phyloP scores from a whole-genome alignment of 1,140 invertebrate species.

The Myzus persicae region DNA sequence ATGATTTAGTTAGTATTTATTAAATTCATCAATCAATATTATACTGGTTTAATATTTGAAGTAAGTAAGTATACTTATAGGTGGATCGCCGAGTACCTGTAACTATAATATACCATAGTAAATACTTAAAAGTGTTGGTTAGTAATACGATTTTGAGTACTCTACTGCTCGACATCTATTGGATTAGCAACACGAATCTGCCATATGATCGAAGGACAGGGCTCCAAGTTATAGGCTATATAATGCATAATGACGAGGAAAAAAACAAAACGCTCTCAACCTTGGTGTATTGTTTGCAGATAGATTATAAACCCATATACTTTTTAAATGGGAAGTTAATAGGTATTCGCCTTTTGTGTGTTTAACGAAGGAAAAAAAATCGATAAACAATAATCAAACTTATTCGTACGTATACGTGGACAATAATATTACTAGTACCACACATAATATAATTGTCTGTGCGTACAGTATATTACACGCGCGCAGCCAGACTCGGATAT shows the following conservation, averaged over 20 bases:
- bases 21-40: not conserved
- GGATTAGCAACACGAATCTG: not conserved
- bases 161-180: not conserved
- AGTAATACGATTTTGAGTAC: not conserved
- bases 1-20: not conserved
- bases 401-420: not conserved
- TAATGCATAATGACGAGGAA: constrained; percentile 26
- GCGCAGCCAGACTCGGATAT: not conserved
- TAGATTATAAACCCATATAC: not conserved
- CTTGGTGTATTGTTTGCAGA: constrained; percentile 12
- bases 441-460: not conserved
- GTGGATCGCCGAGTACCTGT: not conserved
- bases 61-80: not conserved
- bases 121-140: not conserved
- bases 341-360: not conserved
- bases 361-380: not conserved
- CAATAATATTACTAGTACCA: not conserved
- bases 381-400: constrained; percentile 21
- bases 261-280: constrained; percentile 15
- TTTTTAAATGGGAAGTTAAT: not conserved
- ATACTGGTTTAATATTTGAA: not conserved
- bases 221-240: constrained; percentile 43
- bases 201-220: constrained; percentile 19
- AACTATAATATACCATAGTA: not conserved
- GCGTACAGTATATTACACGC: not conserved